Conservation (phyloP, 2,888 invertebrate genomes). For the Lepidonotus clava region DNA sequence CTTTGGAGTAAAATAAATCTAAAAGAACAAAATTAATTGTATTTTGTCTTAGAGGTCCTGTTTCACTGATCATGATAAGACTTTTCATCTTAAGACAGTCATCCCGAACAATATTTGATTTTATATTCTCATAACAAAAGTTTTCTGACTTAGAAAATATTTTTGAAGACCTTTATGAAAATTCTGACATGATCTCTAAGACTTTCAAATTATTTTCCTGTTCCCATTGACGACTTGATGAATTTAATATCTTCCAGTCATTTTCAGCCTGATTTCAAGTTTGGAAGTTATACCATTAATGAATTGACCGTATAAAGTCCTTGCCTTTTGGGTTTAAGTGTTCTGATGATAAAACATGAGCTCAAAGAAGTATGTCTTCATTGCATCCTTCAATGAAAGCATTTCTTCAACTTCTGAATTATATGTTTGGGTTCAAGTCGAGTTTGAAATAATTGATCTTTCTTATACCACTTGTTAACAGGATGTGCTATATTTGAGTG, state of each 20-base stretch:
- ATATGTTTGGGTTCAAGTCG: neutral
- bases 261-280: constrained; percentile 36
- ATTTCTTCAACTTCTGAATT: neutral
- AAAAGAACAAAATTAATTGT: too few relatives aligned
- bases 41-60: constrained; percentile 4
- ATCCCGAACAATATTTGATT: too few relatives aligned
- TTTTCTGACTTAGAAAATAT: too few relatives aligned
- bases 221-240: neutral
- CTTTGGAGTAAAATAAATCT: neutral
- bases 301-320: neutral
- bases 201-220: constrained; percentile 16
- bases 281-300: neutral
- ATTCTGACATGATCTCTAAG: constrained; percentile 31
- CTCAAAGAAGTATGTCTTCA: constrained; percentile 3
- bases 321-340: neutral
- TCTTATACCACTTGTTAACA: neutral
- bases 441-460: constrained; percentile 21
- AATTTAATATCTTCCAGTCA: constrained; percentile 11
- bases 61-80: neutral
- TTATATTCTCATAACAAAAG: too few relatives aligned
- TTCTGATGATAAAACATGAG: neutral
- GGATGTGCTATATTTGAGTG: constrained; percentile 33
- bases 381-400: neutral
- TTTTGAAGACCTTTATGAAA: too few relatives aligned
- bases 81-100: too few relatives aligned